A percentile compares a stretch with the other conserved stretches of the same genome.
These are phyloP conservation scores for Leucophenga montana DNA, from an alignment of 2,888 invertebrate genomes.

Conservation along the genomic window DNA sequence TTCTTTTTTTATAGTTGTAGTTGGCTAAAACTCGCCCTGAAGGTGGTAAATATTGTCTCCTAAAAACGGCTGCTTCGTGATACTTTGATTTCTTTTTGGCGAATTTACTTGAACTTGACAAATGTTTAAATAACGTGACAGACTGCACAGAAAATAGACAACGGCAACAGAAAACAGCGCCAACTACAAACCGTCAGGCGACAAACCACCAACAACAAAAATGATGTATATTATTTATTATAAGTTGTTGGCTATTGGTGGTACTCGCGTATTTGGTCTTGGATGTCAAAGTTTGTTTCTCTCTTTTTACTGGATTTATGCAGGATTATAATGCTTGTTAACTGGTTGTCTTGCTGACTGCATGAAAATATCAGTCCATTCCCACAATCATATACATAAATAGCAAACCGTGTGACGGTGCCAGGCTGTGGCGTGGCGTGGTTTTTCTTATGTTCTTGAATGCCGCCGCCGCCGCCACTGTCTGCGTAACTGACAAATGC, in stretches of 20 bases:
- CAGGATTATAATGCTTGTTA: constrained; percentile 15
- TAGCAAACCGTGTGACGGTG: no score
- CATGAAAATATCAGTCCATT: no score
- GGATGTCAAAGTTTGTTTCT: constrained; percentile 16
- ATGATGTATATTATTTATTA: constrained; percentile 19
- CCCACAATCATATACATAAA: no score
- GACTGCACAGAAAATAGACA: constrained; percentile 17
- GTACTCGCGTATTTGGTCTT: background rate
- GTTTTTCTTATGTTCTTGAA: no score
- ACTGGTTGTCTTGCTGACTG: no score
- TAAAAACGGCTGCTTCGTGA: background rate
- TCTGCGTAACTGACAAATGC: constrained; percentile 21
- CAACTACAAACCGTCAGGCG: background rate
- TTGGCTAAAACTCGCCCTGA: background rate
- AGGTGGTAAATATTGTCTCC: constrained; percentile 25
- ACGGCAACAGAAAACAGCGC: background rate
- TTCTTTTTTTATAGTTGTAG: background rate
- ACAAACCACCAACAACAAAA: background rate
- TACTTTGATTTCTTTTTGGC: background rate
- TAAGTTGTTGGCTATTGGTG: background rate
- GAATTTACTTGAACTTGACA: constrained; percentile 59
- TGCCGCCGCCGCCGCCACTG: background rate
- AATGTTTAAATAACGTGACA: constrained; percentile 63
- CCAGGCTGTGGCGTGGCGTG: no score
- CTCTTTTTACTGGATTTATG: background rate